Evolutionary conservation across 2,888 invertebrate species (phyloP).

Genomic region (Stenichneumon culpator): DNA sequence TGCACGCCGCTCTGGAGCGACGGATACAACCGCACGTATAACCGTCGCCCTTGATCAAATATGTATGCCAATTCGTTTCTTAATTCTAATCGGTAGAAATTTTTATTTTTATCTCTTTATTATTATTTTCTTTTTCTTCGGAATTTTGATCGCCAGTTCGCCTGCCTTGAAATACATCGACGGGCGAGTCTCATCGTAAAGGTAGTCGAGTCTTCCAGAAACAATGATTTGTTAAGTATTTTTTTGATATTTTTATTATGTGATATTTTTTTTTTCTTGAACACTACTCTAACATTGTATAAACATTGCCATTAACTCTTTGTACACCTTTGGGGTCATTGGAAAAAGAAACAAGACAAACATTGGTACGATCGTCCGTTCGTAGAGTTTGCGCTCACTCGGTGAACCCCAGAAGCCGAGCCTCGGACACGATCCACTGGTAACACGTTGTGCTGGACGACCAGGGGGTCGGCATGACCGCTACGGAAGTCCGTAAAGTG

Average conservation of each 20-base stretch:
- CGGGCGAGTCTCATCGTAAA: slow-evolving; percentile 62
- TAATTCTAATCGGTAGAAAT: slow-evolving; percentile 24
- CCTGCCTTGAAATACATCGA: slow-evolving; percentile 72
- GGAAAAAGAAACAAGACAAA: slow-evolving; percentile 26
- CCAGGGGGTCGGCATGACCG: slow-evolving; percentile 49
- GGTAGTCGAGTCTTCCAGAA: slow-evolving; percentile 67
- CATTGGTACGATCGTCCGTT: slow-evolving; percentile 15
- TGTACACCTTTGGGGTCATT: slow-evolving; percentile 46
- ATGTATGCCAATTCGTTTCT: slow-evolving; percentile 28
- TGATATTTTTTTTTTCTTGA: slow-evolving; percentile 11
- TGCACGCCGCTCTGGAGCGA: not conserved
- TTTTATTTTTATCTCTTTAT: not conserved
- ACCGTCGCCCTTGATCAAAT: slow-evolving; percentile 1
- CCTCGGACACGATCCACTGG: slow-evolving; percentile 37
- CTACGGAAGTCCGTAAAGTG: slow-evolving; percentile 72
- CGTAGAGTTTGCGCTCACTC: slow-evolving; percentile 22
- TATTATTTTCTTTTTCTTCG: slow-evolving; percentile 8
- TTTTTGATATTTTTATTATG: slow-evolving; percentile 16
- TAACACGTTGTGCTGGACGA: slow-evolving; percentile 48
- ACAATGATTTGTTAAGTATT: slow-evolving; percentile 21
- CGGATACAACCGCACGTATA: not conserved
- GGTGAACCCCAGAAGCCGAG: slow-evolving; percentile 43
- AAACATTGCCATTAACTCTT: slow-evolving; percentile 67
- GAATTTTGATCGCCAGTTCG: slow-evolving; percentile 45
- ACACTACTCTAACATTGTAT: slow-evolving; percentile 59